Evolutionary conservation across 2,113 vertebrate species (phyloP), one percentile per base, ranked within the genome.

Genomic region (Coregonus clupeaformis): DNA sequence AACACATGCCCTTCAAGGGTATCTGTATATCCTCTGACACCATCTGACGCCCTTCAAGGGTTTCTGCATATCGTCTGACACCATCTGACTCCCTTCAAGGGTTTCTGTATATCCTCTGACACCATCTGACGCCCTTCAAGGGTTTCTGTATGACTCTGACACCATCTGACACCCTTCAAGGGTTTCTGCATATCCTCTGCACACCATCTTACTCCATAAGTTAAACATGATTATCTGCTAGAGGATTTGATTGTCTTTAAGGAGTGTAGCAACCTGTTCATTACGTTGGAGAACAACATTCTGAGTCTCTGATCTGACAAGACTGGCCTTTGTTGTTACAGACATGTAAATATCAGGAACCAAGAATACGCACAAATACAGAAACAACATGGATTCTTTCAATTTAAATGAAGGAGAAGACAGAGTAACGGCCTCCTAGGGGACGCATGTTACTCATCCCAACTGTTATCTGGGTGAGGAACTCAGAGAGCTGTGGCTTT

Each of bases 281-380:
- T 90, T 89, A 86, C 81, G 85, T 78, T 52, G 77, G 69, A 82
- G 88, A 89, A 87, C 83, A 90, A 82, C 79, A 86, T 78, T 79
- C 77, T 83, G 74, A 86, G 89, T 90, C 85, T 88, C 75, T 88
- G 83, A 87, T 90, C 85, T 86, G 89, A 92, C 88, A 88, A 87
- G 76, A 69, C 82, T 88, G 77, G 84, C 74, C 91, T 93, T 92
- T 92, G 91, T 92, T 93, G 90, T 92, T 90, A 87, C 80, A 82
- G 90, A 78, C 89, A 91, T 91, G 91, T 87, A 92, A 91, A 91
- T 92, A 80, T 77, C 64, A 69, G 29, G 64, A 74, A 83, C 78
- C 83, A 78, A 77, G 83, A 81, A 87, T 71, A 84, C 72, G 75
- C 76, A 69, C 81, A 84, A 12, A 49, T 80, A 89, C 84, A 88